Conservation (phyloP, 2,888 invertebrate genomes). For the Sabatieria punctata region DNA sequence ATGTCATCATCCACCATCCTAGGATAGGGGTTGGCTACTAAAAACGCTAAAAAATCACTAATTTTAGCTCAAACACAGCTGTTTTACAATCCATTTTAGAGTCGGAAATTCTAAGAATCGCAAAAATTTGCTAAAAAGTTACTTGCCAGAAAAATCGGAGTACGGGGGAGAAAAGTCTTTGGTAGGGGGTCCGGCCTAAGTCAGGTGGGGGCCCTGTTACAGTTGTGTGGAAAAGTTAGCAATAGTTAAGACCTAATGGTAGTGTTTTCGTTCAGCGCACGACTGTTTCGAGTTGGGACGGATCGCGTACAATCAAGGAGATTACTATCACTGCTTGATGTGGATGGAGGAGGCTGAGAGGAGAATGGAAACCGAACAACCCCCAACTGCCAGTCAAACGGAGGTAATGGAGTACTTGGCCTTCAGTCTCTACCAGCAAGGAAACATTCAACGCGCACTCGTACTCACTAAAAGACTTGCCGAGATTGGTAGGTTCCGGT, state of each 20-base stretch:
- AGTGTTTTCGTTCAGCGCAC: slow-evolving; percentile 44
- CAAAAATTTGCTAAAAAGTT: too few species aligned
- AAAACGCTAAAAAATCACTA: too few species aligned
- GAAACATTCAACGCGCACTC: slow-evolving; percentile 64
- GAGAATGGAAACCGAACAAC: slow-evolving; percentile 16
- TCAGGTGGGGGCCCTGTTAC: too few species aligned
- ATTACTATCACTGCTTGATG: slow-evolving; percentile 72
- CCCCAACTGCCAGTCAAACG: slow-evolving; percentile 16
- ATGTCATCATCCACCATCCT: too few species aligned
- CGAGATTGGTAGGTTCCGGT: slow-evolving; percentile 40
- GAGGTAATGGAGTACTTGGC: slow-evolving; percentile 77
- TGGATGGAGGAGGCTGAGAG: slow-evolving; percentile 58
- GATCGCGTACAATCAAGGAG: slow-evolving; percentile 74
- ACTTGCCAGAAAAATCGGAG: too few species aligned
- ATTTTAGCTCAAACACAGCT: too few species aligned
- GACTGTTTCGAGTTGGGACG: slow-evolving; percentile 92
- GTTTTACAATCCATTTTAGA: too few species aligned
- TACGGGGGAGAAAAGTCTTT: too few species aligned
- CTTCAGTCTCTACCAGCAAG: slow-evolving; percentile 70
- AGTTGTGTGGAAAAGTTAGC: slow-evolving; percentile 10
- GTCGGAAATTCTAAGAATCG: too few species aligned
- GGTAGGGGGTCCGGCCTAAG: too few species aligned
- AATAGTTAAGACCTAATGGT: slow-evolving; percentile 2
- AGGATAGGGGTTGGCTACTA: too few species aligned
- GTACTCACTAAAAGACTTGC: slow-evolving; percentile 73